Evolutionary conservation across 1,140 invertebrate genomes (phyloP).

Genomic region (Pseudobourletiella spinata): DNA sequence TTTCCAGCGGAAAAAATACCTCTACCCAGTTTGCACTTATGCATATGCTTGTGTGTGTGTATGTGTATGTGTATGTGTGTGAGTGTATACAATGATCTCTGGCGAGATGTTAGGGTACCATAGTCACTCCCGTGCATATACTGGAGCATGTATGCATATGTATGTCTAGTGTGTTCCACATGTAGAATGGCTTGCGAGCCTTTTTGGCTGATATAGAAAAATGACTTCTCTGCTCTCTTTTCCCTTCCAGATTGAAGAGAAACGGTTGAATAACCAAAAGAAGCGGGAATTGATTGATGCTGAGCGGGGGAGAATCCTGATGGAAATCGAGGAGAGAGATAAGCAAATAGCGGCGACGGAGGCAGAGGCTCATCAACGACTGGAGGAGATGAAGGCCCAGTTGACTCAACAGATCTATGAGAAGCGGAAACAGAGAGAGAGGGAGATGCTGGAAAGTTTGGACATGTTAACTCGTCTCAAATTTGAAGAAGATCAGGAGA

Average conservation of each 20-base stretch:
- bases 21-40: too few species aligned
- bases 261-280: background rate
- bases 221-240: too few species aligned
- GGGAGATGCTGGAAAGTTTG: slow-evolving; percentile 3
- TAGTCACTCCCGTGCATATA: too few species aligned
- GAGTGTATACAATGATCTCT: too few species aligned
- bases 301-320: background rate
- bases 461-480: slow-evolving; percentile 1
- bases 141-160: background rate
- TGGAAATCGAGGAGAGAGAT: background rate
- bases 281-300: background rate
- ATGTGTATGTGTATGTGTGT: too few species aligned
- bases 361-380: background rate
- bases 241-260: slow-evolving; percentile 8
- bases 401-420: slow-evolving; percentile 13
- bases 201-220: too few species aligned
- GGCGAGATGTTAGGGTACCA: too few species aligned
- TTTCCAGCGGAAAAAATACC: background rate
- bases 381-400: background rate
- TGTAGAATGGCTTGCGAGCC: too few species aligned
- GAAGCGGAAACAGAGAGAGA: slow-evolving; percentile 1
- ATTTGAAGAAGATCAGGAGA: slow-evolving; percentile 3
- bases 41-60: too few species aligned
- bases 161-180: too few species aligned
- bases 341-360: slow-evolving; percentile 3